These are phyloP conservation scores for Pachyuromys duprasi DNA, from an alignment of 2,797 vertebrate species.

Conservation along the genomic window DNA sequence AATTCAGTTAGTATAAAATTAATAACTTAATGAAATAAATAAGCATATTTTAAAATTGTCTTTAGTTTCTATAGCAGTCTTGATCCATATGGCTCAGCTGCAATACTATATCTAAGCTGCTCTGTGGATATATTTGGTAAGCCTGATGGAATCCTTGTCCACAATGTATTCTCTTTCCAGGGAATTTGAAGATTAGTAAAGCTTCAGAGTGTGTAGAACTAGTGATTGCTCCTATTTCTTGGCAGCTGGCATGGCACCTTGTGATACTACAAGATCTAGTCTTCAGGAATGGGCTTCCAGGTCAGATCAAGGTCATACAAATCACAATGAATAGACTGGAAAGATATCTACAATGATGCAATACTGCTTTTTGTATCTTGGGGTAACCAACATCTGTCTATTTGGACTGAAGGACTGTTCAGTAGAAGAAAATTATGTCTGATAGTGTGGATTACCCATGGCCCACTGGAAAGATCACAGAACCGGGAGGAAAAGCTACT, in stretches of 20 bases:
- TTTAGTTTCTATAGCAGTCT: neutral
- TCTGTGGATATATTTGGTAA: neutral
- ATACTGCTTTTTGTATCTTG: neutral
- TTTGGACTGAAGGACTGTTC: too few relatives aligned
- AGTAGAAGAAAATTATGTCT: accelerated
- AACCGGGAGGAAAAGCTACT: neutral
- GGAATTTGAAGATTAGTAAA: neutral
- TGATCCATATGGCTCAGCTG: neutral
- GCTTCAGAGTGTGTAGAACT: too few relatives aligned
- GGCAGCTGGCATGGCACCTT: neutral
- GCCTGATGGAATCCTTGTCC: neutral
- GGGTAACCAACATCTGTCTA: neutral
- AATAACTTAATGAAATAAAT: neutral
- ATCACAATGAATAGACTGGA: too few relatives aligned
- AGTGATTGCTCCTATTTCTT: neutral
- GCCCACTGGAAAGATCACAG: neutral
- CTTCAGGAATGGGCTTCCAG: too few relatives aligned
- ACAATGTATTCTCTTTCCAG: neutral
- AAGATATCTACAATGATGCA: too few relatives aligned
- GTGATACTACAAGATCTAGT: too few relatives aligned
- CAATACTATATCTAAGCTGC: neutral
- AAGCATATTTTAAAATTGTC: neutral
- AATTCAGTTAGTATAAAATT: neutral
- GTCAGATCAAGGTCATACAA: neutral
- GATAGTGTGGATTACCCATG: neutral